Evolutionary conservation across 53 echinoderm and acorn worm species (phyloP), one percentile per base, ranked within the genome.

Genomic region (Temnopleurus reevesii): DNA sequence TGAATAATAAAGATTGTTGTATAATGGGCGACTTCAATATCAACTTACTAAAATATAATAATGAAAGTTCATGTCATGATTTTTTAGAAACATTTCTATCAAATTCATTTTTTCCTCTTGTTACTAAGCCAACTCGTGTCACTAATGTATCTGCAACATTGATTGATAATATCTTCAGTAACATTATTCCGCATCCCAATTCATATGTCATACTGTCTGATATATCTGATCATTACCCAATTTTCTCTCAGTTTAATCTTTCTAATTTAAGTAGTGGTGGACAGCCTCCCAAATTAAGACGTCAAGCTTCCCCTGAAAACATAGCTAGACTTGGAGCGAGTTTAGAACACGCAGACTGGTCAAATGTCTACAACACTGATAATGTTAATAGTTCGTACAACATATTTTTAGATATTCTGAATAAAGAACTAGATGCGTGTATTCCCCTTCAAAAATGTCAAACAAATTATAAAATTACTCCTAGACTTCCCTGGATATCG

Each of bases 111-210:
- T 65, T 65, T 17, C 65, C 65, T 30, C 65, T 65, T 65, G 17
- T 65, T 31, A 30, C 65, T 35, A 34, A 65, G 36, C 65, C 65
- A 30, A 65, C 65, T 31, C 33, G 15, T 10, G 36, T 65, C 3
- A 65, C 65, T 18, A 65, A 65, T 65, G 33, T 9, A 7, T 57
- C 57, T 24, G 23, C 57, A 1, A 23, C 57, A 3, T 57, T 57
- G 25, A 57, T 57, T 57, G 57, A 57, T 57, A 57, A 57, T 57
- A 57, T 57, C 57, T 57, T 57, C 26, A 57, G 57, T 57, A 57
- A 57, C 26, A 7, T 57, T 26, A 57, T 57, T 57, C 57, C 57
- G 26, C 57, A 57, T 24, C 25, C 57, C n/a, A n/a, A n/a, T n/a
- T n/a, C n/a, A n/a, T n/a, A n/a, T n/a, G n/a, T n/a, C n/a, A n/a